phyloP scores from a whole-genome alignment of 2,888 invertebrate genomes.

The Acanthoscelides obtectus region DNA sequence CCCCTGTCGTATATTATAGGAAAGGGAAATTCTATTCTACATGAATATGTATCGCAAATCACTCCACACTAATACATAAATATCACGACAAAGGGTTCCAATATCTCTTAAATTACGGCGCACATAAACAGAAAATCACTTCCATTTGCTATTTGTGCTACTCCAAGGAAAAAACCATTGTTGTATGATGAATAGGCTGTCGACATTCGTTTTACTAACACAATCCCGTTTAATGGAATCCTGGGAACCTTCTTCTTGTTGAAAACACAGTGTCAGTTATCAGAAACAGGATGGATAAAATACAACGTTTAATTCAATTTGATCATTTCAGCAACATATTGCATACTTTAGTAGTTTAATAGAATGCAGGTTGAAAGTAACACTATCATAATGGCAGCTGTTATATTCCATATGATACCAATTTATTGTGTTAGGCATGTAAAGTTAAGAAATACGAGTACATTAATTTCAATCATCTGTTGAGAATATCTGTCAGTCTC shows the following conservation, averaged over 20 bases:
- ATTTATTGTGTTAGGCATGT: too few species aligned
- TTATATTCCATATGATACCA: too few species aligned
- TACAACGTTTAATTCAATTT: too few species aligned
- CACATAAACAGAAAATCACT: background rate
- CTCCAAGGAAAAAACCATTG: background rate
- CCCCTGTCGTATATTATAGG: too few species aligned
- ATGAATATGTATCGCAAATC: background rate
- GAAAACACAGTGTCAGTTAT: background rate
- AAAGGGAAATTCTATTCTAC: too few species aligned
- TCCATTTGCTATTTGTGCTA: background rate
- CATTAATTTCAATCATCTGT: too few species aligned
- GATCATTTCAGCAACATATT: too few species aligned
- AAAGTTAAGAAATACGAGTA: too few species aligned
- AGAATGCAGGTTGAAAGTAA: too few species aligned
- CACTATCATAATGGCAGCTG: too few species aligned
- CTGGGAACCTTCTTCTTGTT: background rate
- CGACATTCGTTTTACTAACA: background rate
- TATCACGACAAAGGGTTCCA: background rate
- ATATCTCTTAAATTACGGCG: background rate
- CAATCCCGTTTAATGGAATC: background rate
- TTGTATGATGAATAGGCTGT: background rate
- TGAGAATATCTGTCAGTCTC: too few species aligned
- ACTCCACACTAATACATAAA: background rate
- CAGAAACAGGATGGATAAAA: background rate
- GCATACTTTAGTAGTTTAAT: too few species aligned